Base-by-base conservation (phyloP, 2,113 vertebrate genomes). In the Passerina amoena region DNA sequence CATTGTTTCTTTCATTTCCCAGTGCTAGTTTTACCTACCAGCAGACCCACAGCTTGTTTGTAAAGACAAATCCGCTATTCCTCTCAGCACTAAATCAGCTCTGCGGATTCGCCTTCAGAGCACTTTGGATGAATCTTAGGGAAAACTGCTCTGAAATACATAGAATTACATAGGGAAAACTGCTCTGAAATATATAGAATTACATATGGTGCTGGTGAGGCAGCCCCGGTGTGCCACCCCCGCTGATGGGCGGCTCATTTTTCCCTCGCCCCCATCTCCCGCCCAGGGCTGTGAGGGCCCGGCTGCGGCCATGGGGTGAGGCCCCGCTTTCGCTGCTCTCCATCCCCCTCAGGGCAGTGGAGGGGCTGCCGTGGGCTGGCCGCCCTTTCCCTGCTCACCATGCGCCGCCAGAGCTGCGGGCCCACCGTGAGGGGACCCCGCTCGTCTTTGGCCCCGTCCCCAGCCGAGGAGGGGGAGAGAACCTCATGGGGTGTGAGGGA, bases 291-390 rank as follows among this genome's bases (percentile, higher is more conserved):
- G 28, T 8, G 28, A 33, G 60, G 60, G 23, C 23, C 31, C 51
- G 3, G 77, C 59, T 16, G 27, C 19, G 44, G 77, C 57, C 50
- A 12, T 1, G 75, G 35, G 2, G 21, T 10, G 42, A 45, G 11
- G 4, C 6, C 28, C 30, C 2, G 15, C 56, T 18, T 6, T 17
- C 44, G 0, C 0, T 4, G 11, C 61, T 66, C 64, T 38, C n/a
- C 65, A n/a, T n/a, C 12, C 24, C 28, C 28, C 15, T 2, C 72
- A 7, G 33, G 31, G 8, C 3, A 19, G 18, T 54, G 53, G 0
- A 19, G 8, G 19, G 15, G 28, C 73, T 3, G 14, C n/a, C 15
- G 3, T 2, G 23, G 24, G n/a, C 12, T 15, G 33, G 12, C 1
- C 12, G n/a, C 47, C 56, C 65, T 35, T 30, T 31, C 40, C 56